Evolutionary conservation across 2,797 vertebrate species (phyloP), one percentile per base, ranked within the genome.

Genomic region (Eremophila alpestris): DNA sequence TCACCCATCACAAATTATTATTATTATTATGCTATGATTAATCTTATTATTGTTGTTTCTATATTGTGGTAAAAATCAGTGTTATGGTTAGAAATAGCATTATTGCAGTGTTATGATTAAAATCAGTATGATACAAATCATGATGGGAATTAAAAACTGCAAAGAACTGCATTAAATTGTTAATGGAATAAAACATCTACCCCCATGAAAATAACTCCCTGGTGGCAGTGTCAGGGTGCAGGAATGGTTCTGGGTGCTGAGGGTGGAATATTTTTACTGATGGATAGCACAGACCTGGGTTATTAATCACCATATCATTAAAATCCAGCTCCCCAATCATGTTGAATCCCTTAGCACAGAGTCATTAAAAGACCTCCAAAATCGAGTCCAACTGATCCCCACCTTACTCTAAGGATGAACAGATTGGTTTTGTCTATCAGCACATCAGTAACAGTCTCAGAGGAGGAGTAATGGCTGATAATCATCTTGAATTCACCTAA

Each of bases 251-350:
- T 29, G 30, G 38, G 29, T 71, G 13, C 3, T 36, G 63, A 60
- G 18, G 30, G 40, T 19, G 34, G 24, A 23, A 14, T 48, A 64
- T 45, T 54, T 55, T 64, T 51, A 10, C 20, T 34, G 49, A 38
- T 11, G 26, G 13, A 1, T 0, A 19, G 64, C 29, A 34, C 59
- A 46, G 34, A 34, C 15, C 21, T 8, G n/a, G 9, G 9, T 51
- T 64, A 62, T 20, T 40, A 30, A 58, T 14, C 1, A 2, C 7
- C 1, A 0, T 2, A 13, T 24, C 40, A 34, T 26, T 41, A 52
- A 29, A 56, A 34, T 36, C 60, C 10, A 73, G 23, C 68, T 49
- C 55, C 46, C 30, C 30, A 48, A 2, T 7, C 12, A 9, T 0
- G 19, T 1, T 34, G 43, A 56, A 18, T 34, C 29, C 51, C 27